Percentiles rank a stretch among this genome's conserved stretches.
phyloP scores from a whole-genome alignment of 2,113 vertebrate species.

The Tursiops truncatus region DNA sequence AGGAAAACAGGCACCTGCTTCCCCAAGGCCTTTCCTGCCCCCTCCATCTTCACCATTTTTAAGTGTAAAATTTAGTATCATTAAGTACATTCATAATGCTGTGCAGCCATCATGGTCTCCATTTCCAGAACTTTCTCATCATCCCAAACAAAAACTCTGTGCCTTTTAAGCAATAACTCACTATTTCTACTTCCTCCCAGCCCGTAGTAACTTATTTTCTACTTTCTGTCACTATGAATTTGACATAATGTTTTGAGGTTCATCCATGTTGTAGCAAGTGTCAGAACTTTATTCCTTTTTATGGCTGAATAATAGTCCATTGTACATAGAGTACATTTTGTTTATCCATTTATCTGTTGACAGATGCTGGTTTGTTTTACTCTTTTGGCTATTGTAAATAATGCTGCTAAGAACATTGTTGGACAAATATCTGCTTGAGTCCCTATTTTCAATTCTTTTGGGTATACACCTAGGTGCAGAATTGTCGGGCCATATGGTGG shows the following conservation, averaged over 20 bases:
- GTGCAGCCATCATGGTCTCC: not conserved
- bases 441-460: not conserved
- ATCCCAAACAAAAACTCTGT: not conserved
- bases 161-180: not conserved
- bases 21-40: not conserved
- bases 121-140: not conserved
- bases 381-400: not conserved
- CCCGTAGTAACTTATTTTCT: not conserved
- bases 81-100: not conserved
- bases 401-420: not conserved
- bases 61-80: not conserved
- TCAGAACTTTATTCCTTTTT: not conserved
- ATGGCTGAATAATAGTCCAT: not conserved
- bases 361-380: not conserved
- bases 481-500: not conserved
- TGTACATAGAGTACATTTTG: not conserved
- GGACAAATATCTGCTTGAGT: not conserved
- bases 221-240: not conserved
- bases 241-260: not conserved
- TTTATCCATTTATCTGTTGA: not conserved
- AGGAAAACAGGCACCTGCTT: not conserved
- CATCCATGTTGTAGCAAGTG: not conserved
- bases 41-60: not conserved
- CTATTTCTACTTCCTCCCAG: not conserved
- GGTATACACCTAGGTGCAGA: not conserved